Conservation (phyloP, 2,113 vertebrate species). For the Lonchura striata region DNA sequence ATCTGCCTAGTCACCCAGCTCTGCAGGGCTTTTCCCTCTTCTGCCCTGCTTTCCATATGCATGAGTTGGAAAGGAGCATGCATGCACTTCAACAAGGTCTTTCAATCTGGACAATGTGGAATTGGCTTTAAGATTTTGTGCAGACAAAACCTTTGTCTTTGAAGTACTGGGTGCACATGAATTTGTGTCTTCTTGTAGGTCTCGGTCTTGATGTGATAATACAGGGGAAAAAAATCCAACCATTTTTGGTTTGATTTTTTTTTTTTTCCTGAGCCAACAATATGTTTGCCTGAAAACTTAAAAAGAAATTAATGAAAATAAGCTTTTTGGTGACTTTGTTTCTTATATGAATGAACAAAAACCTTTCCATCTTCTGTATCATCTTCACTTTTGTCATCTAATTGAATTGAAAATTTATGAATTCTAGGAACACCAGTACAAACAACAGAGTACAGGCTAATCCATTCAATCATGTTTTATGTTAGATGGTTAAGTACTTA, state of each 20-base stretch:
- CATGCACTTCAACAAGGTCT: neutral
- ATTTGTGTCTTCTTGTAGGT: neutral
- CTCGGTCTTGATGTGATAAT: neutral
- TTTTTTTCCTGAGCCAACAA: neutral
- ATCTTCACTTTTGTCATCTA: neutral
- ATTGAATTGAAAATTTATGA: neutral
- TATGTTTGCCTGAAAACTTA: neutral
- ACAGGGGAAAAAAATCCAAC: rapidly evolving
- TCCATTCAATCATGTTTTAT: neutral
- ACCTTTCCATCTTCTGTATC: neutral
- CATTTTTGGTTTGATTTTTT: neutral
- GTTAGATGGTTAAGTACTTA: neutral
- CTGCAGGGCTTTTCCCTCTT: neutral
- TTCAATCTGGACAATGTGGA: neutral
- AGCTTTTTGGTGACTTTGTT: neutral
- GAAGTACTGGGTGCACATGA: neutral
- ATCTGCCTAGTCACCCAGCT: neutral
- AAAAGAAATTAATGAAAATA: neutral
- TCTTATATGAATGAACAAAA: neutral
- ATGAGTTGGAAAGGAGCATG: neutral
- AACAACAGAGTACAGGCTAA: neutral
- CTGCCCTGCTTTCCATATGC: neutral
- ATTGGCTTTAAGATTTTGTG: neutral
- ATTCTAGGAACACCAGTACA: neutral
- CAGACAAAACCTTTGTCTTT: neutral